Percentiles rank a stretch among this genome's conserved stretches.
These are phyloP conservation scores for Peromyscus nudipes DNA, from an alignment of 2,797 vertebrate genomes.

Conservation along the genomic window DNA sequence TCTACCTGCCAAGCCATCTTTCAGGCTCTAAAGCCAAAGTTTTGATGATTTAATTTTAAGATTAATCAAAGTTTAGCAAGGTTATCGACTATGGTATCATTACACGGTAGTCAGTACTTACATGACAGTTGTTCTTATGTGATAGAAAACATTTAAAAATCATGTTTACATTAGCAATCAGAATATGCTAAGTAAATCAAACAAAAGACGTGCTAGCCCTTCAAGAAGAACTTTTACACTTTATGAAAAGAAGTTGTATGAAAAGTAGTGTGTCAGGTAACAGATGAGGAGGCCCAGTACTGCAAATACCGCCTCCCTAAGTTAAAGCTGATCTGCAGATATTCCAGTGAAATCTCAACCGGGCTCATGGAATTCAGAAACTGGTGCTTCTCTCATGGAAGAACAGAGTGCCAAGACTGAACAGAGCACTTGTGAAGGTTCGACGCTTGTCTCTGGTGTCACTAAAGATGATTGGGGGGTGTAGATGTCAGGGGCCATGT, in stretches of 20 bases:
- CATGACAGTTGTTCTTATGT: background rate
- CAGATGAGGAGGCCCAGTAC: background rate
- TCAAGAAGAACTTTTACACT: background rate
- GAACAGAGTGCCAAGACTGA: background rate
- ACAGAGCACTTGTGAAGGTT: background rate
- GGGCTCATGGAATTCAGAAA: background rate
- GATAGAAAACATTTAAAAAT: background rate
- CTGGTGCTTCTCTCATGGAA: background rate
- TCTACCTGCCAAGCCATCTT: background rate
- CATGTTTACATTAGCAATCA: background rate
- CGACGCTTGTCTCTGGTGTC: background rate
- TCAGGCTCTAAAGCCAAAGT: background rate
- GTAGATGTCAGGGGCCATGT: background rate
- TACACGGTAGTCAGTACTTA: background rate
- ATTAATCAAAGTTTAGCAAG: conserved; percentile 16
- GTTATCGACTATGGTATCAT: background rate
- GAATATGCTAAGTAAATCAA: background rate
- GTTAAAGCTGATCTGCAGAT: background rate
- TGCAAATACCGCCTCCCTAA: background rate
- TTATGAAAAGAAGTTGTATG: background rate
- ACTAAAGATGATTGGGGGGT: background rate
- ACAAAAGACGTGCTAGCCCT: background rate
- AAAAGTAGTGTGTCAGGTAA: background rate
- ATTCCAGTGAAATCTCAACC: background rate
- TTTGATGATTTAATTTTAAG: background rate